Evolutionary conservation across 2,113 vertebrate species (phyloP).

Genomic region (Crotalus helleri): DNA sequence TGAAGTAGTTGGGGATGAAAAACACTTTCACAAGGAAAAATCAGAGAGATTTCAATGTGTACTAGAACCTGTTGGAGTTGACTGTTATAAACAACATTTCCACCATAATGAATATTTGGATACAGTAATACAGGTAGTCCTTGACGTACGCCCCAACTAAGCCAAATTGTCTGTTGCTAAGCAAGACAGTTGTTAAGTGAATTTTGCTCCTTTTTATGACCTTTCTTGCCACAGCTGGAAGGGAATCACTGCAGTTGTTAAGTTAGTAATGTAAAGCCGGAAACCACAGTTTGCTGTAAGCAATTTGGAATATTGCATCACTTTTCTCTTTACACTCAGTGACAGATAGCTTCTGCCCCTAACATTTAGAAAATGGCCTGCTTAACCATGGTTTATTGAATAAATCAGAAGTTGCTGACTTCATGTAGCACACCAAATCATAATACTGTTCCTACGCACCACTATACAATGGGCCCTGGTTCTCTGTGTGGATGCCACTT

Average conservation of each 20-base stretch:
- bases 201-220: neutral
- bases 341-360: too few species aligned
- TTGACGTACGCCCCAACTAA: neutral
- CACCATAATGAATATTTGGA: neutral
- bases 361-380: too few species aligned
- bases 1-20: neutral
- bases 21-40: neutral
- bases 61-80: neutral
- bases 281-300: too few species aligned
- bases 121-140: neutral
- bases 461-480: too few species aligned
- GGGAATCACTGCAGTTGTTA: neutral
- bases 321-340: too few species aligned
- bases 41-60: neutral
- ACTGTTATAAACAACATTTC: neutral
- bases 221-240: neutral
- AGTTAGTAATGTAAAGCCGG: neutral
- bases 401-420: too few species aligned
- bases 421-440: too few species aligned
- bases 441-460: too few species aligned
- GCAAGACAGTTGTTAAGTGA: neutral
- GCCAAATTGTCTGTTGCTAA: too few species aligned
- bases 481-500: too few species aligned
- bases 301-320: too few species aligned
- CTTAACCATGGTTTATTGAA: too few species aligned